Evolutionary conservation across 2,888 invertebrate species (phyloP), one percentile per base, ranked within the genome.

Genomic region (Plagodis dolabraria): DNA sequence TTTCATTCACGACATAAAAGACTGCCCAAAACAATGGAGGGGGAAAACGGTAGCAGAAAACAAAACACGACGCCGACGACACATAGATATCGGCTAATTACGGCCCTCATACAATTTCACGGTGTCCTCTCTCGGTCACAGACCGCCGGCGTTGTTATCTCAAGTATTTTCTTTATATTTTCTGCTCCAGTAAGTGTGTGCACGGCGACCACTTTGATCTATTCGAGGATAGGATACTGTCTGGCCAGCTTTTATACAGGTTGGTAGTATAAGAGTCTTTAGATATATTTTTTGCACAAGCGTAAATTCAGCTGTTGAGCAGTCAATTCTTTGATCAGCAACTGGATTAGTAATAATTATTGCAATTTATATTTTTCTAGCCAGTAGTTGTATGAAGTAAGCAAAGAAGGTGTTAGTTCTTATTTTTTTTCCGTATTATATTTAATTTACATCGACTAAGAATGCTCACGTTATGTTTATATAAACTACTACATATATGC

Each of bases 121-220:
- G 67, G 62, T 60, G 43, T 12, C 53, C 47, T n/a, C 51, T 45
- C 42, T 6, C 49, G 59, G 59, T 64, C 62, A 54, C 65, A 58
- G 53, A 54, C 38, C 61, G 61, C 56, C 42, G 58, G 46, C 40
- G 38, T 42, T 48, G 53, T 60, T 50, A 64, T 60, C 62, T 74
- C 63, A 64, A 68, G 45, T 60, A 59, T 67, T 65, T 67, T 69
- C 67, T 67, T 65, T 63, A 67, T 48, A 65, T 62, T 65, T 69
- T 67, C 65, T 62, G 67, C 65, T 60, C 67, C 55, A 61, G 61
- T 66, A 66, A 64, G 45, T 57, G 51, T 57, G 60, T 55, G 52
- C 53, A 35, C 33, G 11, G 44, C 51, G 47, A 45, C 44, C 49
- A 35, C 64, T 69, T 69, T 67, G 67, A 67, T 67, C 67, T 69